Evolutionary conservation across 37 sponge, comb jelly and placozoan species (phyloP), one percentile per base, ranked within the genome.

Genomic region (Axinella damicornis): DNA sequence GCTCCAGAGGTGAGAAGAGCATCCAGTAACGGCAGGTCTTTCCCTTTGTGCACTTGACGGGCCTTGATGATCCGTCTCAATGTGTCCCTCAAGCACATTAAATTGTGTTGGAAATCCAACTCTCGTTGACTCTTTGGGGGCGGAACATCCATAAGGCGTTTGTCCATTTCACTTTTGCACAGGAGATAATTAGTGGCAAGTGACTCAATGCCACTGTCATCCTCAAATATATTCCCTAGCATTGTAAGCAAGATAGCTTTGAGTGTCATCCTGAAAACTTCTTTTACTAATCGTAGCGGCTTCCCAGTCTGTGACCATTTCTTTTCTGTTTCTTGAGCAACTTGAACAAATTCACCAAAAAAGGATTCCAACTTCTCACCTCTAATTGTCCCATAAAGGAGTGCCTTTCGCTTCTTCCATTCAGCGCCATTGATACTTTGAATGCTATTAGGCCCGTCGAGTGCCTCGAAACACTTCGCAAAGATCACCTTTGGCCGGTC

Each of bases 181-280:
- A 53, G 20, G 58, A 69, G 71, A 31, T 81, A 81, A 18, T 55
- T 21, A 9, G 1, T 52, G 32, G 71, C 56, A n/a, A 81, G 58
- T 9, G 68, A 33, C 5, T 81, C 82, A 58, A 83, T 71, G 62
- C 53, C 83, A 72, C 74, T 72, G 57, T 83, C 60, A 35, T 83
- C 74, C 56, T 83, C 65, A 83, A 83, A 83, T 83, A 83, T 72
- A 34, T 83, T 72, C 11, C 73, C 73, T 72, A 83, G 74, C 31
- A 74, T 72, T 72, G 83, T 83, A 32, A 11, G 30, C 1, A 83
- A 34, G 35, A 83, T 72, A n/a, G 74, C 56, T 40, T 72, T 83
- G 14, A 71, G 39, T 14, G 65, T 83, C 41, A 73, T 73, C 36
- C 63, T 60, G 38, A 72, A 72, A 38, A 83, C 58, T 33, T 72